phyloP scores from a whole-genome alignment of 2,888 invertebrate species.

The Caenorhabditis imperialis region DNA sequence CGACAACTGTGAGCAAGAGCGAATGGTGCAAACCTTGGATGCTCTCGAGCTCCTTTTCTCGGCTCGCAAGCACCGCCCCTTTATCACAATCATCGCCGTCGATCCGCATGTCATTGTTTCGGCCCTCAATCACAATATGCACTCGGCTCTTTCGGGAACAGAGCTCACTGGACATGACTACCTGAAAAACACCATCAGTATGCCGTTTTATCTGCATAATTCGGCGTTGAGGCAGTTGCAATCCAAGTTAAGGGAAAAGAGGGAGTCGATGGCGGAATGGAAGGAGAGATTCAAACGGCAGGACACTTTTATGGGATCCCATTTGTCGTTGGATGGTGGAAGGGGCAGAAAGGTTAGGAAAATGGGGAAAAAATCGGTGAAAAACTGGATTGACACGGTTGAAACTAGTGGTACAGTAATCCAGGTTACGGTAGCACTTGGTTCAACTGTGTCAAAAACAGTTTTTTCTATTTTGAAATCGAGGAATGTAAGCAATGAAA shows the following conservation, averaged over 20 bases:
- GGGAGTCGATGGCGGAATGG: slow-evolving; percentile 71
- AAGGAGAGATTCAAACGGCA: slow-evolving; percentile 70
- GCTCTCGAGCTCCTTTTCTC: slow-evolving; percentile 95
- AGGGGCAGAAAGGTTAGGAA: slow-evolving; percentile 52
- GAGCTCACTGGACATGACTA: slow-evolving; percentile 78
- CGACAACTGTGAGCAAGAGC: slow-evolving; percentile 89
- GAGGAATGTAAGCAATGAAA: too few relatives aligned
- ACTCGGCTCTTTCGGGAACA: slow-evolving; percentile 63
- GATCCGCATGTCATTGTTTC: slow-evolving; percentile 99
- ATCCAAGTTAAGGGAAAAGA: slow-evolving; percentile 63
- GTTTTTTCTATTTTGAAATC: too few relatives aligned
- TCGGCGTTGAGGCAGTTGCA: slow-evolving; percentile 85
- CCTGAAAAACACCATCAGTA: slow-evolving; percentile 89
- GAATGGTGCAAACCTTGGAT: slow-evolving; percentile 84
- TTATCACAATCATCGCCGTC: slow-evolving; percentile 92
- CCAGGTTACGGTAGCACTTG: too few relatives aligned
- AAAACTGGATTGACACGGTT: too few relatives aligned
- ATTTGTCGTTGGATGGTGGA: slow-evolving; percentile 66
- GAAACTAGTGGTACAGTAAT: too few relatives aligned
- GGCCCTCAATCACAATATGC: slow-evolving; percentile 80
- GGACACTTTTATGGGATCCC: slow-evolving; percentile 73
- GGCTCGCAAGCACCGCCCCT: slow-evolving; percentile 89
- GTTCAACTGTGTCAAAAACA: too few relatives aligned
- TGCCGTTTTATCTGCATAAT: slow-evolving; percentile 98
- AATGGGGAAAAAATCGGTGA: too few relatives aligned